A percentile compares a stretch with the other conserved stretches of the same genome.
phyloP scores from a whole-genome alignment of 1,140 invertebrate genomes.

The Magallana angulata region DNA sequence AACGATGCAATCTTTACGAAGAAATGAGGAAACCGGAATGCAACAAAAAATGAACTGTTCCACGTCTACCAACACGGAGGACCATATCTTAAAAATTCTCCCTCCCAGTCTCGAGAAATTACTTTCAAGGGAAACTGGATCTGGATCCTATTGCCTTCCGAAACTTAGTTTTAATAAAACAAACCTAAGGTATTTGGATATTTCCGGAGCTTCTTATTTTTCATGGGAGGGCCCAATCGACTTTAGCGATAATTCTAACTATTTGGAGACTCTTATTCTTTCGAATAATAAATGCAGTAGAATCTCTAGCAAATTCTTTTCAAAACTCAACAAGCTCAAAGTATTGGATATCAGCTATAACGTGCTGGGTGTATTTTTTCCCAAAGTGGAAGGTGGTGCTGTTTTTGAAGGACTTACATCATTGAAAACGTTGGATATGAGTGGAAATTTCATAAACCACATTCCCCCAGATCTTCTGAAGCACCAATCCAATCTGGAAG shows the following conservation, averaged over 20 bases:
- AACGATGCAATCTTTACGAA: not conserved
- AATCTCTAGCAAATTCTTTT: not conserved
- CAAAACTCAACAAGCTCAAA: not conserved
- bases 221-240: not conserved
- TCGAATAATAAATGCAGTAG: not conserved
- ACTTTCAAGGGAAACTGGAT: not conserved
- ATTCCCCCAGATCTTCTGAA: not conserved
- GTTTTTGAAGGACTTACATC: not conserved
- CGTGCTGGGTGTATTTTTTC: not conserved
- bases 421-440: not conserved
- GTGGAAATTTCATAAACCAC: not conserved
- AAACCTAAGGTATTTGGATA: not conserved
- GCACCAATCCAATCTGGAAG: not conserved
- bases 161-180: not conserved
- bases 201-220: not conserved
- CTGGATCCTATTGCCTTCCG: not conserved
- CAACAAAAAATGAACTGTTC: not conserved
- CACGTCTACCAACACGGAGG: not conserved
- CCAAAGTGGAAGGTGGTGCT: not conserved
- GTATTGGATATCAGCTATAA: not conserved
- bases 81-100: not conserved
- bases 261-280: not conserved
- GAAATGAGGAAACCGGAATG: not conserved
- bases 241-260: not conserved
- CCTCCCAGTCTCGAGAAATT: not conserved